Evolutionary conservation across 1,140 invertebrate species (phyloP), one percentile per base, ranked within the genome.

Genomic region (Musca vetustissima): DNA sequence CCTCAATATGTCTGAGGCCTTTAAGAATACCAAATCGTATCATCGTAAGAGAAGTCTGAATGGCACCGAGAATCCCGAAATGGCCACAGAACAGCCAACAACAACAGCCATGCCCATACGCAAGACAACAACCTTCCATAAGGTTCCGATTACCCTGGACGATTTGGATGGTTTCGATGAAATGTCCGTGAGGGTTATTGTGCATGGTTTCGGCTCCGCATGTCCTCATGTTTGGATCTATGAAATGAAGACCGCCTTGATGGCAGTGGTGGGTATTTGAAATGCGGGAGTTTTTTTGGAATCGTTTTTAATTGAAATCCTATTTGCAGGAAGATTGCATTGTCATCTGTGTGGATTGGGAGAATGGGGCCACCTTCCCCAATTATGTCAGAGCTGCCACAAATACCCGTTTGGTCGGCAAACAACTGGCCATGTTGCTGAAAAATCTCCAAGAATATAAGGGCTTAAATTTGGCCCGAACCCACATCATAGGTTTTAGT

Each of bases 261-360:
- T 96, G 89, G 89, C 91, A 19, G 91, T 94, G 78, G 91, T 93
- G 82, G 87, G 89, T 84, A 24, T 13, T 47, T 13, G 14, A 4
- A 28, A 36, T 67, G 17, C 21, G 17, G 14, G 8, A 1, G 49
- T 15, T 57, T 14, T 43, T 17, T n/a, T 17, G 24, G 4, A n/a
- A 55, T 53, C 32, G 36, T n/a, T 55, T 24, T 25, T 25, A 65
- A 17, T 59, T 66, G 14, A 70, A 21, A 21, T 7, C n/a, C 17
- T 0, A 28, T 36, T 71, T 69, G 21, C 80, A 95, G 93, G 92
- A 92, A 83, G 91, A 95, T 75, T 90, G 91, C 71, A 96, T 96
- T 78, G 90, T 96, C 0, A 91, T 98, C 25, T 94, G 94, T 75
- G 94, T 98, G 4, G 94, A 98, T 79, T 98, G 96, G 96, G 93